A percentile compares a stretch with the other conserved stretches of the same genome.
Conservation (phyloP, 2,888 invertebrate genomes). For the Noctua pronuba region DNA sequence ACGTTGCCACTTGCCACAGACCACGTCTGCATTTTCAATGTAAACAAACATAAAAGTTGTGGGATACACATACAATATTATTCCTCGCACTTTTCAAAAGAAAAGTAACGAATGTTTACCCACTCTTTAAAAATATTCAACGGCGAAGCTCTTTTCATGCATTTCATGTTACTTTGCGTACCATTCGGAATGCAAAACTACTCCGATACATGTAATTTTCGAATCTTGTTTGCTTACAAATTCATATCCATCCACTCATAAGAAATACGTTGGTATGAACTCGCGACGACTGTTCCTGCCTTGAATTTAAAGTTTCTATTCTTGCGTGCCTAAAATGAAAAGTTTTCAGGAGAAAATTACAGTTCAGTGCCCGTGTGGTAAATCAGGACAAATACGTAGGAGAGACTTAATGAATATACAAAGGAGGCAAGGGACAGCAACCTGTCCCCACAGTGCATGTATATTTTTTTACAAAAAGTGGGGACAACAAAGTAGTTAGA, state of each 20-base stretch:
- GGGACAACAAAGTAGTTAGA: slow-evolving; percentile 70
- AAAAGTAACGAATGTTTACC: slow-evolving; percentile 59
- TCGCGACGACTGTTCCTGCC: slow-evolving; percentile 38
- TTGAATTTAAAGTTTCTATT: slow-evolving; percentile 55
- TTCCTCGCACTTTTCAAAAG: slow-evolving; percentile 54
- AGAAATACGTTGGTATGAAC: slow-evolving; percentile 43
- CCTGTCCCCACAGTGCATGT: slow-evolving; percentile 48
- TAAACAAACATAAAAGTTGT: slow-evolving; percentile 50
- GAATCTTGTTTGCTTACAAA: slow-evolving; percentile 60
- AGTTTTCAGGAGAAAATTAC: slow-evolving; percentile 38
- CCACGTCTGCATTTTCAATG: slow-evolving; percentile 35
- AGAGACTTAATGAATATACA: slow-evolving; percentile 30
- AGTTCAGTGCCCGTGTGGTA: slow-evolving; percentile 23
- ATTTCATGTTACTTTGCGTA: slow-evolving; percentile 61
- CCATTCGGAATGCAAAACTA: slow-evolving; percentile 64
- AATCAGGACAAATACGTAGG: slow-evolving; percentile 29
- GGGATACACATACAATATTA: slow-evolving; percentile 37
- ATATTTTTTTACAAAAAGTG: slow-evolving; percentile 60
- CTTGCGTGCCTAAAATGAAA: slow-evolving; percentile 47
- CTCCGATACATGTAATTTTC: slow-evolving; percentile 63
- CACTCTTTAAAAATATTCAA: slow-evolving; percentile 62
- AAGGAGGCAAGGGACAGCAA: slow-evolving; percentile 33
- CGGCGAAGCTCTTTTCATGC: slow-evolving; percentile 57
- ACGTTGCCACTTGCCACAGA: slow-evolving; percentile 2
- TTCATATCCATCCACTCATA: slow-evolving; percentile 49